Base-by-base conservation (phyloP, 2,888 invertebrate species). In the Tetrapedia diversipes region DNA sequence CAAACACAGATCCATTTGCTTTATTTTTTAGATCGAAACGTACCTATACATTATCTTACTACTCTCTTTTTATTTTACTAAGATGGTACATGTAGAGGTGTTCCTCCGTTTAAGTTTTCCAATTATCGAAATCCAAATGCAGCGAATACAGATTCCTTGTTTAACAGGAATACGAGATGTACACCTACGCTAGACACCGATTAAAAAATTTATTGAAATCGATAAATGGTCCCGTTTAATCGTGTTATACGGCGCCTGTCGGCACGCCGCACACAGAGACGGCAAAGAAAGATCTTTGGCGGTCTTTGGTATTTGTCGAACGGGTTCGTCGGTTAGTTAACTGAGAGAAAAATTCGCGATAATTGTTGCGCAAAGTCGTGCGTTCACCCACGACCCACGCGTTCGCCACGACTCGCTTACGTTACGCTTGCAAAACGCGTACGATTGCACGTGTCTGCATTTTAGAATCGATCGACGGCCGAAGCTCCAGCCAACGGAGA, bases 401-500 rank as follows among this genome's bases (percentile, higher is more conserved):
- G 66, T 43, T 11, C 27, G 16, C 37, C 41, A 22, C 53, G 39
- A 39, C 56, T 66, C 66, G 63, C n/a, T 69, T 74, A 59, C 80
- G 63, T 80, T 80, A 64, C 43, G 77, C 66, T 80, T 77, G 73
- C 80, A 47, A 80, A 80, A 73, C 73, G 77, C 80, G 73, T 80
- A 69, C 73, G 53, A 70, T 54, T 68, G 80, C 80, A 80, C 80
- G 80, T 80, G 80, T 64, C 69, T 79, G 79, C 64, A 73, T 80
- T 80, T 73, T 64, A 69, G 59, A 73, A 67, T 73, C 66, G 80
- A 75, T 71, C 63, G 49, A 27, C n/a, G 57, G 57, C 19, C 53
- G 60, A 70, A 64, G 43, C 41, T 32, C 43, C 47, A 19, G 24
- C 39, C 43, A n/a, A n/a, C 19, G 51, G 34, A 43, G 47, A 19